phyloP scores from a whole-genome alignment of 2,888 invertebrate genomes.

The Rutpela maculata region DNA sequence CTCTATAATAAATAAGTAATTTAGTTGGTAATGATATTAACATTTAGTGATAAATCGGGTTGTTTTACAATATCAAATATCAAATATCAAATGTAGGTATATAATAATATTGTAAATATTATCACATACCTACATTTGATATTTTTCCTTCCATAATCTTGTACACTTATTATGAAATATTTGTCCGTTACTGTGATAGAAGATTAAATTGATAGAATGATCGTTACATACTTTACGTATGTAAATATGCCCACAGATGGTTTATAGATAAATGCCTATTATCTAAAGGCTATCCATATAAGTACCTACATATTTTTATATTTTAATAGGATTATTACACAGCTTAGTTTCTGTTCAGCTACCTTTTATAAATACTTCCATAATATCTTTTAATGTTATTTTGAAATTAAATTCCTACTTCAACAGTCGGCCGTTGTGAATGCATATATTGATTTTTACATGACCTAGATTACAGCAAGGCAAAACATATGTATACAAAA shows the following conservation, averaged over 20 bases:
- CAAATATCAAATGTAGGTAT: no score
- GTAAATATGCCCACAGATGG: background rate
- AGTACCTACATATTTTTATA: background rate
- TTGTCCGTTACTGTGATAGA: background rate
- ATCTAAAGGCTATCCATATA: background rate
- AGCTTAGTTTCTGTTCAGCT: background rate
- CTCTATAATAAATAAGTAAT: background rate
- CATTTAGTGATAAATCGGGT: background rate
- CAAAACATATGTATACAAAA: slow-evolving; percentile 6
- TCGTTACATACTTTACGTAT: background rate
- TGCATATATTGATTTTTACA: slow-evolving; percentile 34
- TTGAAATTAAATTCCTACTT: slow-evolving; percentile 24
- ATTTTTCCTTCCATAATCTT: background rate
- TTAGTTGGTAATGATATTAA: background rate
- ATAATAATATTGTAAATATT: no score
- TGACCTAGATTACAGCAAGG: slow-evolving; percentile 26
- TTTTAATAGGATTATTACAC: background rate
- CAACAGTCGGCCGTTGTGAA: slow-evolving; percentile 12
- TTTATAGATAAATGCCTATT: background rate
- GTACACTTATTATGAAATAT: background rate
- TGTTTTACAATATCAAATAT: background rate
- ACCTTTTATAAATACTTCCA: no score
- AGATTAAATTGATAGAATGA: background rate
- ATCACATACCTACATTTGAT: background rate
- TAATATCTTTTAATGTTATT: background rate